These are phyloP conservation scores for Phylloscopus trochilus DNA, from an alignment of 2,113 vertebrate species.

Conservation along the genomic window DNA sequence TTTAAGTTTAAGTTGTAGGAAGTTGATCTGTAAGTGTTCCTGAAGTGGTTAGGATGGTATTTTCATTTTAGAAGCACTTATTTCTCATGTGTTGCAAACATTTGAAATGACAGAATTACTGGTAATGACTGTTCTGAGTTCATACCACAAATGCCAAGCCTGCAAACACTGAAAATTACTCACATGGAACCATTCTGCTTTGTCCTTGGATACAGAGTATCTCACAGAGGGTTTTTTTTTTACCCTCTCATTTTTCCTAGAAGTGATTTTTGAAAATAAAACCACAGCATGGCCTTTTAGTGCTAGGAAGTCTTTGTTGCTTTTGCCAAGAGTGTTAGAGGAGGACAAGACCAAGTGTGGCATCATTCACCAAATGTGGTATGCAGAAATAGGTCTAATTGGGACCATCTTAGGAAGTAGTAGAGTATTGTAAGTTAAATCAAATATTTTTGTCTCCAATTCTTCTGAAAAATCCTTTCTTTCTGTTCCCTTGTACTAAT, in stretches of 20 bases:
- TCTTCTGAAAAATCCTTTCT: not conserved
- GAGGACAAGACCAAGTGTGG: not conserved
- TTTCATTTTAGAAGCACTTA: not conserved
- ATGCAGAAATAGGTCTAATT: not conserved
- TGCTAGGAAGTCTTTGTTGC: constrained; percentile 22
- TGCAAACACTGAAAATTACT: not conserved
- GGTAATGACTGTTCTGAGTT: not conserved
- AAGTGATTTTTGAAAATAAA: constrained; percentile 36
- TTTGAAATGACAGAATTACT: not conserved
- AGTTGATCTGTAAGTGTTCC: not conserved
- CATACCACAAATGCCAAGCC: constrained; percentile 1
- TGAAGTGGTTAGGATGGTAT: not conserved
- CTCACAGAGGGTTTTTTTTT: not conserved
- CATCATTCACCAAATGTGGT: not conserved
- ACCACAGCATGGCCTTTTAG: not conserved
- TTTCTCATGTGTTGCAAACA: not conserved
- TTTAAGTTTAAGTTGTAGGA: not conserved
- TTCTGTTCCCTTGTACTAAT: not conserved
- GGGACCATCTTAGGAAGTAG: not conserved
- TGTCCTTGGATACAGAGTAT: constrained; percentile 2
- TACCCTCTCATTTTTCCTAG: constrained; percentile 16
- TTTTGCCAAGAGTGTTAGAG: constrained; percentile 3
- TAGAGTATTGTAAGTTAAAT: not conserved
- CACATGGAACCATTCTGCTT: constrained; percentile 22
- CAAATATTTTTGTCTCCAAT: not conserved